Percentiles rank a stretch among this genome's conserved stretches.
These are phyloP conservation scores for Myripristis jacobus DNA, from an alignment of 2,797 vertebrate species.

Conservation along the genomic window DNA sequence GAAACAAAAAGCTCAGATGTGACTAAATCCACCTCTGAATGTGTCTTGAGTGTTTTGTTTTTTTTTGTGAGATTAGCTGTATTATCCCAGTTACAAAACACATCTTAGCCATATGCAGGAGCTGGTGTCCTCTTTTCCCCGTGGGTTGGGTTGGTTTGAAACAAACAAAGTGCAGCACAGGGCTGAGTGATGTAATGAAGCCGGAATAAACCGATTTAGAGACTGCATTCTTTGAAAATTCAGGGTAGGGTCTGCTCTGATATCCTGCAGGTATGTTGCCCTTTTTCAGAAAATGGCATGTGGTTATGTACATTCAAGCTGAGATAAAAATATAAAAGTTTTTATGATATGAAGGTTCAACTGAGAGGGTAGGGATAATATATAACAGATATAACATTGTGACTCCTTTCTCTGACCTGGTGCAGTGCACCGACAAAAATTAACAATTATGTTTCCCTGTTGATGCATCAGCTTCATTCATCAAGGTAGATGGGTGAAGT, in stretches of 20 bases:
- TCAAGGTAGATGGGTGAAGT: slow-evolving; percentile 3
- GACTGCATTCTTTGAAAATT: neutral
- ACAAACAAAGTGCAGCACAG: neutral
- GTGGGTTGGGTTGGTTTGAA: neutral
- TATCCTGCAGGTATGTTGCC: neutral
- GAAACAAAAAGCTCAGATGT: too few species aligned
- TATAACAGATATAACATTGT: slow-evolving; percentile 26
- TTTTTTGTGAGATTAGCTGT: neutral
- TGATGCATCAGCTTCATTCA: slow-evolving; percentile 9
- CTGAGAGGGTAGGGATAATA: neutral
- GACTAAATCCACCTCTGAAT: too few species aligned
- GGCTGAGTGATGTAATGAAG: too few species aligned
- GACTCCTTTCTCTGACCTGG: neutral
- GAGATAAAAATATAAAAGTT: too few species aligned
- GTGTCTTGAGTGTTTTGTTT: too few species aligned
- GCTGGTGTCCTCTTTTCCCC: neutral
- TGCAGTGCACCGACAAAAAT: too few species aligned
- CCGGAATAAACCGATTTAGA: too few species aligned
- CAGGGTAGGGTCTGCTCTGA: neutral
- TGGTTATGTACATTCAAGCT: neutral
- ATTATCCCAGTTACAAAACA: neutral
- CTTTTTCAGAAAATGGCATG: neutral
- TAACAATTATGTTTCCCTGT: neutral
- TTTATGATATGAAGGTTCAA: too few species aligned
- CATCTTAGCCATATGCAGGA: neutral